Evolutionary conservation across 2,888 invertebrate species (phyloP).

Genomic region (Caenorhabditis uteleia): DNA sequence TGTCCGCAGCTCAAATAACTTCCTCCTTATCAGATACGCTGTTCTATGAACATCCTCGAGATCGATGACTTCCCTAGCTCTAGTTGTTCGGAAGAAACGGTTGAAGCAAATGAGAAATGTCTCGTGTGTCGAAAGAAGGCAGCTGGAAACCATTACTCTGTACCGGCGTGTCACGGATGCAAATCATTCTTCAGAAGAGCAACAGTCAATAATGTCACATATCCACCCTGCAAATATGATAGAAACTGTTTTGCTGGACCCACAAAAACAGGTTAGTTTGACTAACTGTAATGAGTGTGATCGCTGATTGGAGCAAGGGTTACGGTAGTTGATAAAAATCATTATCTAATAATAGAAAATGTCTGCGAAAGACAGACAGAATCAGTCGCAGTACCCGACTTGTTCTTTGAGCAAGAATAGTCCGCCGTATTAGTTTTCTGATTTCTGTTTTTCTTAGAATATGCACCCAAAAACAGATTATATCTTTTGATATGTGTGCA

Average conservation of each 20-base stretch:
- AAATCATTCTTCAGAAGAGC: conserved; percentile 29
- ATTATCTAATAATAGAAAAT: too few relatives aligned
- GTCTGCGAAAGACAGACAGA: too few relatives aligned
- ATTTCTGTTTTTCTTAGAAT: too few relatives aligned
- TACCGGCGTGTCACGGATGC: conserved; percentile 28
- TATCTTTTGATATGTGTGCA: too few relatives aligned
- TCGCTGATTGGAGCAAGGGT: too few relatives aligned
- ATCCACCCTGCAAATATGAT: conserved; percentile 16
- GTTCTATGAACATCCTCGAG: conserved; percentile 20
- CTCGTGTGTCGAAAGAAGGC: conserved; percentile 21
- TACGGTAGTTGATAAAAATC: too few relatives aligned
- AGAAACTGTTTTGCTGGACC: conserved; percentile 7
- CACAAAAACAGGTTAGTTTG: not conserved
- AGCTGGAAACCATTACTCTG: conserved; percentile 26
- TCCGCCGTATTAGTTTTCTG: too few relatives aligned
- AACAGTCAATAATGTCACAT: conserved; percentile 6
- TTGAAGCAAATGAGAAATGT: conserved; percentile 9
- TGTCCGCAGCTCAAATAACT: too few relatives aligned
- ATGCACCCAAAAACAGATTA: too few relatives aligned
- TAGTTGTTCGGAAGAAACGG: not conserved
- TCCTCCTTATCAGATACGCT: conserved; percentile 28
- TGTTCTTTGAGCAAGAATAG: too few relatives aligned
- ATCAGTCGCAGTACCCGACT: too few relatives aligned
- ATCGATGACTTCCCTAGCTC: conserved; percentile 16
- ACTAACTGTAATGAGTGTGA: too few relatives aligned